Percentiles rank a stretch among this genome's conserved stretches.
Conservation (phyloP, 2,113 vertebrate genomes). For the Pollimyrus isidori region DNA sequence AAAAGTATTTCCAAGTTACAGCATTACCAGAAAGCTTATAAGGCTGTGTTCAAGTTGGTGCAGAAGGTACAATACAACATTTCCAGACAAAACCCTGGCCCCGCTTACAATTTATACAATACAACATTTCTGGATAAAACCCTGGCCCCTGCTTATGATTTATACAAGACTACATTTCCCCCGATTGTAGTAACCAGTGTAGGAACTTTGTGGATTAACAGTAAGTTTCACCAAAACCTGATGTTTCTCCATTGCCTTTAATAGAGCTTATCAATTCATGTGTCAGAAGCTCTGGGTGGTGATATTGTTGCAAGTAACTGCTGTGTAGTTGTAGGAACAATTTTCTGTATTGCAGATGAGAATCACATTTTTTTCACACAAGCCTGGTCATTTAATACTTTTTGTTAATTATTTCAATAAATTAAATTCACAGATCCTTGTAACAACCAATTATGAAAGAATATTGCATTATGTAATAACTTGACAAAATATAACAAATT, state of each 20-base stretch:
- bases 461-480: neutral
- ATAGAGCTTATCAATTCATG: slow-evolving; percentile 68
- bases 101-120: neutral
- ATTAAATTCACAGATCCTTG: neutral
- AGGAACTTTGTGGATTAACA: slow-evolving; percentile 69
- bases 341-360: slow-evolving; percentile 44
- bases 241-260: slow-evolving; percentile 58
- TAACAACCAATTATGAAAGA: neutral
- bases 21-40: neutral
- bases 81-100: neutral
- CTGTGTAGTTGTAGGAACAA: slow-evolving; percentile 52
- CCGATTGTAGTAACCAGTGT: slow-evolving; percentile 50
- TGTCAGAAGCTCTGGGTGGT: slow-evolving; percentile 61
- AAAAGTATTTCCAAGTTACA: neutral
- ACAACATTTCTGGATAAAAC: too few species aligned
- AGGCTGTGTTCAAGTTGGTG: neutral
- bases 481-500: too few species aligned
- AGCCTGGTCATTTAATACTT: slow-evolving; percentile 21
- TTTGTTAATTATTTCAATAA: neutral
- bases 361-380: slow-evolving; percentile 48
- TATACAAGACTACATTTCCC: neutral
- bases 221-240: slow-evolving; percentile 59
- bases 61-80: neutral
- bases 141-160: neutral
- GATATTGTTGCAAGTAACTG: slow-evolving; percentile 56